These are phyloP conservation scores for Drosophila aldrichi DNA, from an alignment of 2,888 invertebrate genomes.

Conservation along the genomic window DNA sequence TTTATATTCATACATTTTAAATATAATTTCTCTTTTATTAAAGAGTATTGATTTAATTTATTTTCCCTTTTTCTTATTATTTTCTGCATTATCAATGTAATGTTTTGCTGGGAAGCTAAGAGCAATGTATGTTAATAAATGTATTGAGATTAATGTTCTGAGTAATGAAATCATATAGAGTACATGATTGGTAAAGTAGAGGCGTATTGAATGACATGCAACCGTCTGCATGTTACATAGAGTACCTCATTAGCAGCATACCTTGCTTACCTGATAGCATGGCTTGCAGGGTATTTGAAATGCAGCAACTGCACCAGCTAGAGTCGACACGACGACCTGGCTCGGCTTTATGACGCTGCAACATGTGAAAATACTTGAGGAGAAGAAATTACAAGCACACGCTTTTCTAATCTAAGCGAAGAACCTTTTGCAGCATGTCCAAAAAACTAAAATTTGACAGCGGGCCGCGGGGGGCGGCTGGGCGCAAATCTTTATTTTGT, in stretches of 20 bases:
- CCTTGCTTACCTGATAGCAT: too few species aligned
- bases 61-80: too few species aligned
- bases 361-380: constrained; percentile 76
- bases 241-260: not conserved
- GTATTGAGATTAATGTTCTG: too few species aligned
- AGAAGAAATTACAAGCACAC: constrained; percentile 76
- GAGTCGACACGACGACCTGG: constrained; percentile 72
- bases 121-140: too few species aligned
- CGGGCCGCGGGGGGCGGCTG: constrained; percentile 25
- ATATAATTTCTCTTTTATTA: too few species aligned
- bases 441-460: constrained; percentile 70
- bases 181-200: too few species aligned
- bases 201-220: too few species aligned
- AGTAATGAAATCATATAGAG: too few species aligned
- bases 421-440: constrained; percentile 78
- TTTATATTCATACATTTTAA: not conserved
- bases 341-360: constrained; percentile 66
- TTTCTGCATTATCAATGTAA: too few species aligned
- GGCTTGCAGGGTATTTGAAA: not conserved
- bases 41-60: too few species aligned
- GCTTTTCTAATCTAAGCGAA: constrained; percentile 81
- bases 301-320: constrained; percentile 21
- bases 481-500: constrained; percentile 62
- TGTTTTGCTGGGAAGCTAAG: too few species aligned
- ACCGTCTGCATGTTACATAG: not conserved